Conservation (phyloP, 2,888 invertebrate species). For the Melanostoma scalare region DNA sequence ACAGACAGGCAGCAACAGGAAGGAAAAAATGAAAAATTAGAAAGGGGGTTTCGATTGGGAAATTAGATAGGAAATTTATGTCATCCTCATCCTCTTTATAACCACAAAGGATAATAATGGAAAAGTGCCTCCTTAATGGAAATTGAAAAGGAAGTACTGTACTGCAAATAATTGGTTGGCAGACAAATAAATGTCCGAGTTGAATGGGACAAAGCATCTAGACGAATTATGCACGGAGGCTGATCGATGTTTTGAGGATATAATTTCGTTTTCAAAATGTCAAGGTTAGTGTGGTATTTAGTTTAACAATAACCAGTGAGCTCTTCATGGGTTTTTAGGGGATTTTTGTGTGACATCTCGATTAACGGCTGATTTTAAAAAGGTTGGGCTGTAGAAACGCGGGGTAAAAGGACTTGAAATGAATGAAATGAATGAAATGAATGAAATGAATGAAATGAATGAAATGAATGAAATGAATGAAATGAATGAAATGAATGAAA, state of each 20-base stretch:
- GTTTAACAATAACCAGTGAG: too few relatives aligned
- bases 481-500: too few relatives aligned
- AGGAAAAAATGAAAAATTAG: conserved; percentile 52
- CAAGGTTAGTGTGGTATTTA: too few relatives aligned
- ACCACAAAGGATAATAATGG: background rate
- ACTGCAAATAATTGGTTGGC: conserved; percentile 44
- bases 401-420: too few relatives aligned
- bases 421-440: too few relatives aligned
- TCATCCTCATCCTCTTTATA: conserved; percentile 38
- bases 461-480: too few relatives aligned
- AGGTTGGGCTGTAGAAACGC: too few relatives aligned
- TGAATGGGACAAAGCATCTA: conserved; percentile 10
- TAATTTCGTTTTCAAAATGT: too few relatives aligned
- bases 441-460: too few relatives aligned
- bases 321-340: too few relatives aligned
- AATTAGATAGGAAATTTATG: conserved; percentile 37
- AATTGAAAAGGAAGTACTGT: conserved; percentile 19
- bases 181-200: conserved; percentile 20
- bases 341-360: too few relatives aligned
- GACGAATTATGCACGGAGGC: background rate
- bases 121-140: conserved; percentile 30
- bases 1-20: conserved; percentile 36
- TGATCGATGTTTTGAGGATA: background rate
- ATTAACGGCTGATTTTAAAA: too few relatives aligned
- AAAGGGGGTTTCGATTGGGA: conserved; percentile 27